A percentile compares a stretch with the other conserved stretches of the same genome.
Evolutionary conservation across 2,113 vertebrate species (phyloP).

Genomic region (Tetrax tetrax): DNA sequence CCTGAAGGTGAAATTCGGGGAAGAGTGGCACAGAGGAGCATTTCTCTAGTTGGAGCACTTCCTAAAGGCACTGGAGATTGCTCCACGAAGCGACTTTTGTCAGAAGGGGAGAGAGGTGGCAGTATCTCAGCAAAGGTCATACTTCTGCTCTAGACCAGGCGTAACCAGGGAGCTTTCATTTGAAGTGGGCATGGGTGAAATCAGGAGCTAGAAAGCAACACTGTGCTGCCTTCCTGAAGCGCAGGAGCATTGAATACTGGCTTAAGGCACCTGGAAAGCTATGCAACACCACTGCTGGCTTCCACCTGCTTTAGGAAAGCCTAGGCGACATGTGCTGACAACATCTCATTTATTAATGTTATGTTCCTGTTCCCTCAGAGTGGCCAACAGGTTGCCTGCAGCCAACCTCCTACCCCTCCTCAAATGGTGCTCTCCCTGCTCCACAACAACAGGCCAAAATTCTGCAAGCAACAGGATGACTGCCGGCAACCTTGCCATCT

Average conservation of each 20-base stretch:
- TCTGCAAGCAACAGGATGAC: conserved; percentile 83
- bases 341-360: not conserved
- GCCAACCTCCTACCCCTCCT: conserved; percentile 78
- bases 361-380: conserved; percentile 54
- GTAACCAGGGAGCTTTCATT: not conserved
- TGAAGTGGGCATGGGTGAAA: not conserved
- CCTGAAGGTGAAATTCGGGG: not conserved
- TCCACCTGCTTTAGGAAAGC: not conserved
- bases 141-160: not conserved
- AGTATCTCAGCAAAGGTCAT: not conserved
- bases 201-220: not conserved
- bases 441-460: conserved; percentile 76
- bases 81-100: not conserved
- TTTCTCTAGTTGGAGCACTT: not conserved
- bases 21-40: not conserved
- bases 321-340: not conserved
- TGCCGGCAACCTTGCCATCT: conserved; percentile 83
- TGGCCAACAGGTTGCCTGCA: conserved; percentile 68
- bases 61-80: not conserved
- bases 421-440: conserved; percentile 80
- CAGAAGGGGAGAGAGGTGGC: not conserved
- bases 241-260: not conserved
- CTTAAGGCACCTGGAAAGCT: not conserved
- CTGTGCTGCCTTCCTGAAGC: not conserved
- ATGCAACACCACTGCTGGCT: not conserved